Evolutionary conservation across 2,888 invertebrate genomes (phyloP).

Genomic region (Papilio demoleus): DNA sequence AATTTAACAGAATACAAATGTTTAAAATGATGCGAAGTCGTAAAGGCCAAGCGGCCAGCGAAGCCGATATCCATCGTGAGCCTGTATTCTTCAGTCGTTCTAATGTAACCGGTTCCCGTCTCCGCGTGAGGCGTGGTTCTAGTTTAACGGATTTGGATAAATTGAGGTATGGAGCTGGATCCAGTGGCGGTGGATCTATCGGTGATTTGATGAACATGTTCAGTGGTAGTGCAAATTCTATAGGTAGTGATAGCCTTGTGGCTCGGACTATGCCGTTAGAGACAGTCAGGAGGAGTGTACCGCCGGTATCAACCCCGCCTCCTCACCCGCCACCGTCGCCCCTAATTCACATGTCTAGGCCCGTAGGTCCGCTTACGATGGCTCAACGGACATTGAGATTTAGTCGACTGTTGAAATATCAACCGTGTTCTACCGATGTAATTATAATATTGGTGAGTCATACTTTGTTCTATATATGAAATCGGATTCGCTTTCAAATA

Average conservation of each 20-base stretch:
- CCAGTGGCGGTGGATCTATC: slow-evolving; percentile 85
- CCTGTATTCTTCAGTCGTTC: slow-evolving; percentile 78
- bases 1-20: slow-evolving; percentile 39
- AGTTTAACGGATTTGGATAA: slow-evolving; percentile 90
- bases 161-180: slow-evolving; percentile 76
- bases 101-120: slow-evolving; percentile 76
- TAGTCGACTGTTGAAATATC: slow-evolving; percentile 86
- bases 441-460: slow-evolving; percentile 73
- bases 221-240: slow-evolving; percentile 88
- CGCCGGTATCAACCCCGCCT: slow-evolving; percentile 77
- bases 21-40: slow-evolving; percentile 69
- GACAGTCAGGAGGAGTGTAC: slow-evolving; percentile 83
- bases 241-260: slow-evolving; percentile 88
- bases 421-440: slow-evolving; percentile 82
- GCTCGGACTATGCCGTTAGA: slow-evolving; percentile 89
- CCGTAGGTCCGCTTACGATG: slow-evolving; percentile 85
- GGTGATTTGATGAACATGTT: slow-evolving; percentile 92
- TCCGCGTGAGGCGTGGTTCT: slow-evolving; percentile 87
- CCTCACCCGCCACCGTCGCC: slow-evolving; percentile 69
- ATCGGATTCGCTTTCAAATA: background rate
- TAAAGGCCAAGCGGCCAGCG: slow-evolving; percentile 75
- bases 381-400: slow-evolving; percentile 88
- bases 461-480: slow-evolving; percentile 6
- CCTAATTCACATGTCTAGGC: slow-evolving; percentile 71
- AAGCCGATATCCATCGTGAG: slow-evolving; percentile 80